Base-by-base conservation (phyloP, 2,888 invertebrate species). In the Plusia festucae region DNA sequence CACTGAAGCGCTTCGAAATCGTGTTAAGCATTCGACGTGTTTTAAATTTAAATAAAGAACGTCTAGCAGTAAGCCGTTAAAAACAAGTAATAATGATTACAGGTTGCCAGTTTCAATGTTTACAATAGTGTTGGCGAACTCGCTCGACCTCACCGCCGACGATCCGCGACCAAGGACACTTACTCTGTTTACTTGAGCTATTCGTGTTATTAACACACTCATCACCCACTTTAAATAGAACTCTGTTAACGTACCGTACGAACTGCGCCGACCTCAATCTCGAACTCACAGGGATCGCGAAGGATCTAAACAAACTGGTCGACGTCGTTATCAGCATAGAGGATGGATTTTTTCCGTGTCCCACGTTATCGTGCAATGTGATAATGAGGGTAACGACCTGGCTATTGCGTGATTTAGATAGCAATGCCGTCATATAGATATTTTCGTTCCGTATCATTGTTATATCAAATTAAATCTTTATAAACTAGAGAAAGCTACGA, bases 311-410 rank as follows among this genome's bases (percentile, higher is more conserved):
- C 71, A 82, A 62, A 82, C 82, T 90, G 89, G 90, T 65, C 74
- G 68, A 68, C 67, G 54, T 72, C 73, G 83, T 88, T 91, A 93
- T 93, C 92, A 87, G 76, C 72, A 78, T 80, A 82, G 84, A 88
- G 86, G 85, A 88, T 84, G 91, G 88, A 88, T 91, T 93, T 93
- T 93, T 94, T 93, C 91, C 91, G 90, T 90, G 82, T 89, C 88
- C 78, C 83, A 88, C 86, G 88, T 90, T 93, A 94, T 94, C 94
- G 88, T 87, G 82, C 87, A 88, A 88, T 84, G 85, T 81, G 94
- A 93, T 94, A 93, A 89, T 85, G 87, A 85, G 93, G 88, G 83
- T 90, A 89, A 88, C 82, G 91, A 93, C 90, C 93, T 84, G 75
- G 74, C 78, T 85, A 82, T 90, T 88, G 88, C 90, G 87, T 90